Evolutionary conservation across 2,888 invertebrate genomes (phyloP).

Genomic region (Byasa hedistus): DNA sequence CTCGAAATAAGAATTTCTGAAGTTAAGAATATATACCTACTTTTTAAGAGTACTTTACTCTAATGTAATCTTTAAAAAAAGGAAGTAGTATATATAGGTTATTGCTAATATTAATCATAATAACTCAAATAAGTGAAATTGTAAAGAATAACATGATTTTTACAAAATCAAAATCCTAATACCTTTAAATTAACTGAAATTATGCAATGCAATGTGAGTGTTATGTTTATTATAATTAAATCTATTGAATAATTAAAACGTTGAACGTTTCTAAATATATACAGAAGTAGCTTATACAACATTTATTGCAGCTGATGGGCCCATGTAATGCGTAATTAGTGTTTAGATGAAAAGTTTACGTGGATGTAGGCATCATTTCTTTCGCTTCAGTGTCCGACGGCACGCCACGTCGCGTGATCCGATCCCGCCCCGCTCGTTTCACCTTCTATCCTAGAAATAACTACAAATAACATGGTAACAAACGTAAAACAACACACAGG

Average conservation of each 20-base stretch:
- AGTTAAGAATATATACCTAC: too few relatives aligned
- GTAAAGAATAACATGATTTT: too few relatives aligned
- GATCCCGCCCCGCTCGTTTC: slow-evolving; percentile 41
- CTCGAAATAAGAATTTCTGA: too few relatives aligned
- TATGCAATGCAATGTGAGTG: too few relatives aligned
- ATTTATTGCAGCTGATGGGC: slow-evolving; percentile 40
- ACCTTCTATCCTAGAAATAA: slow-evolving; percentile 26
- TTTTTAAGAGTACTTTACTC: too few relatives aligned
- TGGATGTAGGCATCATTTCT: slow-evolving; percentile 49
- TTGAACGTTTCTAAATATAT: background rate
- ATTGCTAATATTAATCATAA: too few relatives aligned
- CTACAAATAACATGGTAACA: slow-evolving; percentile 17
- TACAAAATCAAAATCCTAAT: too few relatives aligned
- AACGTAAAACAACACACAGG: slow-evolving; percentile 11
- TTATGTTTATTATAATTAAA: too few relatives aligned
- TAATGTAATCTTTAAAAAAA: too few relatives aligned
- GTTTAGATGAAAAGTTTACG: slow-evolving; percentile 53
- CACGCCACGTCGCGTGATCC: slow-evolving; percentile 67
- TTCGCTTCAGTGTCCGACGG: slow-evolving; percentile 58
- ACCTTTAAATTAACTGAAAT: too few relatives aligned
- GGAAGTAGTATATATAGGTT: too few relatives aligned
- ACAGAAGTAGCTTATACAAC: slow-evolving; percentile 17
- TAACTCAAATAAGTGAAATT: too few relatives aligned
- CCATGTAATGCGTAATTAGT: slow-evolving; percentile 44
- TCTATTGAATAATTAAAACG: background rate